phyloP scores from a whole-genome alignment of 2,888 invertebrate species.

The Keiferia lycopersicella region DNA sequence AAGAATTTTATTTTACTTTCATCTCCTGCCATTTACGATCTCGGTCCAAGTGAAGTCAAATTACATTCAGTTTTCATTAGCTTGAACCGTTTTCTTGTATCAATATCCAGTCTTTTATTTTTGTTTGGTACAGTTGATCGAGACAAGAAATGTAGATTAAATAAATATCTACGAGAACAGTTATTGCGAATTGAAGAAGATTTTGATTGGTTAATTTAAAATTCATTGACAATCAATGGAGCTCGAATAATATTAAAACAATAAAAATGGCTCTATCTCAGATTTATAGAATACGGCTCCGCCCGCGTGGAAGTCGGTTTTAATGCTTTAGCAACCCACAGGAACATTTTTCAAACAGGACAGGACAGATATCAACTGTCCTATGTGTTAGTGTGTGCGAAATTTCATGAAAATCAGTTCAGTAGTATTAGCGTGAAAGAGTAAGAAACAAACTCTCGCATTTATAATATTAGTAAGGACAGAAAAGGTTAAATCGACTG shows the following conservation, averaged over 20 bases:
- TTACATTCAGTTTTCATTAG: background rate
- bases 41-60: background rate
- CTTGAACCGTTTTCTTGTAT: background rate
- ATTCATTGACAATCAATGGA: background rate
- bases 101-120: conserved; percentile 3
- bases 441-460: no score
- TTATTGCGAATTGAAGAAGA: background rate
- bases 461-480: no score
- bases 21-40: conserved; percentile 1
- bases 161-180: background rate
- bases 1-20: background rate
- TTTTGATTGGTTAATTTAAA: background rate
- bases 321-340: no score
- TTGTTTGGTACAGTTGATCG: background rate
- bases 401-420: no score
- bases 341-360: no score
- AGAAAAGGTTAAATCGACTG: background rate
- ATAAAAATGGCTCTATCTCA: background rate
- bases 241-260: background rate
- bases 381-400: no score
- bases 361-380: no score
- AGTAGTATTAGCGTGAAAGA: no score
- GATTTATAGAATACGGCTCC: no score
- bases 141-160: conserved; percentile 11
- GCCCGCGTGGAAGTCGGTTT: no score